A percentile compares a stretch with the other conserved stretches of the same genome.
These are phyloP conservation scores for Sebastiscus albofasciatus DNA, from an alignment of 2,797 vertebrate genomes.

Conservation along the genomic window DNA sequence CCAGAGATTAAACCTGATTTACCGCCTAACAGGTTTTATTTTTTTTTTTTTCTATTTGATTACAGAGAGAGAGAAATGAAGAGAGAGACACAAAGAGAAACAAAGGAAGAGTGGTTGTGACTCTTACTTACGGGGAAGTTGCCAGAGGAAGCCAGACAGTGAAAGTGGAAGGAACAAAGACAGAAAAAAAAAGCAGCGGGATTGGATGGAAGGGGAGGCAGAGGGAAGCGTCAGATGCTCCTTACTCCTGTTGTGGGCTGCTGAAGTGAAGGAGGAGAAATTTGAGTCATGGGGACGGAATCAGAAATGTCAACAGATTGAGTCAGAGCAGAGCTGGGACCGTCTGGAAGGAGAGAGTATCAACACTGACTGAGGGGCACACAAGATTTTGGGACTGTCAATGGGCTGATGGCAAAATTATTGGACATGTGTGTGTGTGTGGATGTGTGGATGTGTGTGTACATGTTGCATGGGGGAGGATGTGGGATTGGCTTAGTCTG, in stretches of 20 bases:
- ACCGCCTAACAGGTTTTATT: constrained; percentile 80
- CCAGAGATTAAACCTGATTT: constrained; percentile 85
- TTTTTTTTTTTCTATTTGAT: constrained; percentile 66
- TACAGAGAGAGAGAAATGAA: constrained; percentile 63
- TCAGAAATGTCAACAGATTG: constrained; percentile 81
- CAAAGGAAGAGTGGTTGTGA: constrained; percentile 55
- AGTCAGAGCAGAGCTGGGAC: constrained; percentile 77
- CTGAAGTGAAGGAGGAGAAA: constrained; percentile 70
- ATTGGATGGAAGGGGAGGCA: constrained; percentile 63
- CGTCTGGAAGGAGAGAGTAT: constrained; percentile 75
- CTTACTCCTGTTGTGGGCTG: constrained; percentile 68
- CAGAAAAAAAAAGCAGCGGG: constrained; percentile 30
- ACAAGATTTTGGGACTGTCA: constrained; percentile 67
- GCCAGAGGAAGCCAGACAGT: constrained; percentile 69
- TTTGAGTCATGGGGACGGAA: constrained; percentile 73
- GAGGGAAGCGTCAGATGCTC: constrained; percentile 75
- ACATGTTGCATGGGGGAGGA: constrained; percentile 75
- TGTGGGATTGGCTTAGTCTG: constrained; percentile 85
- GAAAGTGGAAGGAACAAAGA: constrained; percentile 70
- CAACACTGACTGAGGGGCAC: constrained; percentile 73
- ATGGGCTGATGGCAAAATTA: constrained; percentile 74
- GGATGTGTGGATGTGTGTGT: constrained; percentile 48
- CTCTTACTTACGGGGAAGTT: constrained; percentile 60
- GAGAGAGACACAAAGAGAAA: constrained; percentile 48
- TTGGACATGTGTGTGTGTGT: constrained; percentile 58